Evolutionary conservation across 2,888 invertebrate species (phyloP), one percentile per base, ranked within the genome.

Genomic region (Himalopsyche tibetana): DNA sequence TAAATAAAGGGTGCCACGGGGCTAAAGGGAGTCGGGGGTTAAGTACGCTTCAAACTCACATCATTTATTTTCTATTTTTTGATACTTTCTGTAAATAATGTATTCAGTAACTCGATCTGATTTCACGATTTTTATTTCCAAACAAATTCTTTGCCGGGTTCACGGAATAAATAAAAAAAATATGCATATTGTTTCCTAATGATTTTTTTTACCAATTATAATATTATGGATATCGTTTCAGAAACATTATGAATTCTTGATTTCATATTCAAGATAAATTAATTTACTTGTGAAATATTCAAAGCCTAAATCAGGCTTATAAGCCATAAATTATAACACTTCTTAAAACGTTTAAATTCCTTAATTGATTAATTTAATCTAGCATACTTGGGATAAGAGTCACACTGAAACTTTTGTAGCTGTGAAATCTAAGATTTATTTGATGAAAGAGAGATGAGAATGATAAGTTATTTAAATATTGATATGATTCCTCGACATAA

Each of bases 1-100:
- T 87, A 87, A 86, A 87, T 83, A 85, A 56, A 55, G 38, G 82
- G 79, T 55, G 74, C 84, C 82, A 42, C 69, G 56, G 55, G 38
- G 79, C 56, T 51, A 80, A 38, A 38, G 82, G 56, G 45, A 45
- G 45, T 36, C 42, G 80, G 80, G 38, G 80, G 55, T 15, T 82
- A 82, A 82, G 45, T 55, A 82, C 55, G 36, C 82, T 82, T 82
- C 55, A 51, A 55, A 82, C 51, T 28, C 82, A 82, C 55, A 55
- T 82, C 55, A 82, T 80, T 40, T 80, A 42, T 80, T 80, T 38
- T 80, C 40, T 80, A 80, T 80, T 80, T 80, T 40, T 80, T 80
- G 80, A 40, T 38, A 42, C 80, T 63, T 63, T 63, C 63, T 63
- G 63, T 63, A 63, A 63, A 63, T 63, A 63, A 63, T 63, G 63